phyloP scores from a whole-genome alignment of 2,888 invertebrate genomes.

The Elaeidobius kamerunicus region DNA sequence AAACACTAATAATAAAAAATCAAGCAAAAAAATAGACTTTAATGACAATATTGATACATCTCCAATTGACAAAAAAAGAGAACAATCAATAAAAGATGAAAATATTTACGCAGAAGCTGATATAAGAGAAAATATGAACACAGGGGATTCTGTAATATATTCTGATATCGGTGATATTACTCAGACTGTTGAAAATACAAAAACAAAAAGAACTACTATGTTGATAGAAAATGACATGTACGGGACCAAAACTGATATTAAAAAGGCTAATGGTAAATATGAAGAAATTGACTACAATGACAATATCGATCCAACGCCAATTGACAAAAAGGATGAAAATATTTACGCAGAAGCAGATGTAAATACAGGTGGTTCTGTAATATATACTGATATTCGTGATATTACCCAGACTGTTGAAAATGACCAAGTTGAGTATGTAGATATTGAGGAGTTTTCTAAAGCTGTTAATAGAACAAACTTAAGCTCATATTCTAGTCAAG shows the following conservation, averaged over 20 bases:
- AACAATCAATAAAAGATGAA: conserved; percentile 1
- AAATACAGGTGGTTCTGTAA: conserved; percentile 2
- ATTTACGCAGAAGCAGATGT: conserved; percentile 11
- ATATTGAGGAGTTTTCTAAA: conserved; percentile 1
- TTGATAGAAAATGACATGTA: conserved; percentile 11
- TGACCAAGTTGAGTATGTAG: neutral
- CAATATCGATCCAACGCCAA: conserved; percentile 6
- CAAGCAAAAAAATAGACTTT: conserved; percentile 14
- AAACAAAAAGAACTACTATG: neutral
- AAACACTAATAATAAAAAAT: neutral
- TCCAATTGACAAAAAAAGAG: neutral
- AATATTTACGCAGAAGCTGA: conserved; percentile 15
- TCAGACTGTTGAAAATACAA: neutral
- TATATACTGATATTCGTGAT: conserved; percentile 11
- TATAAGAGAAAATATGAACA: neutral
- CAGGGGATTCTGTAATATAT: conserved; percentile 6
- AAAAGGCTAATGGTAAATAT: conserved; percentile 1
- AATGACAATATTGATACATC: conserved; percentile 16
- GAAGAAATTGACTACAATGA: conserved; percentile 24
- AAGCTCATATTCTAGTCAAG: conserved; percentile 14
- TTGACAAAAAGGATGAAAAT: conserved; percentile 9
- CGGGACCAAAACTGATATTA: neutral
- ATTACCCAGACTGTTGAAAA: too few relatives aligned
- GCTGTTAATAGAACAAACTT: neutral
- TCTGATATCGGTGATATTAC: conserved; percentile 6